These are phyloP conservation scores for Aurelia coerulea DNA, from an alignment of 30 jellyfish, hydroid and myxozoan genomes.

Conservation along the genomic window DNA sequence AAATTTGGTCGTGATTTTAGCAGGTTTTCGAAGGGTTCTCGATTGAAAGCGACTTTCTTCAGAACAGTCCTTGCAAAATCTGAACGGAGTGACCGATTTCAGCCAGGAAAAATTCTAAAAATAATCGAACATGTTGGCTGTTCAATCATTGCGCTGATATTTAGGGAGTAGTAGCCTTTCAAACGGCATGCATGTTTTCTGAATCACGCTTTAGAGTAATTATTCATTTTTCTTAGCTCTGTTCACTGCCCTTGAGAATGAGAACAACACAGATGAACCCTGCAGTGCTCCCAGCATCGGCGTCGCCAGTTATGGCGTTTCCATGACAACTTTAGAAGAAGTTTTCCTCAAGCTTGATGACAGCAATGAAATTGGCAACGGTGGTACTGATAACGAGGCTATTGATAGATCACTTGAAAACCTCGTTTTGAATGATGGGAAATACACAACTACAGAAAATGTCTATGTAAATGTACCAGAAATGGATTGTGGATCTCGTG, in stretches of 20 bases:
- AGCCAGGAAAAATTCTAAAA: no score
- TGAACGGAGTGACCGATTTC: no score
- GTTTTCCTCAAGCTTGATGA: constrained; percentile 83
- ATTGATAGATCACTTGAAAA: constrained; percentile 21
- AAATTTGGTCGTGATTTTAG: no score
- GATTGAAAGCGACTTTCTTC: no score
- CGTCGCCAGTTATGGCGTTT: constrained; percentile 81
- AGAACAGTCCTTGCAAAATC: no score
- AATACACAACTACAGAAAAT: background rate
- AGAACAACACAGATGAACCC: constrained; percentile 48
- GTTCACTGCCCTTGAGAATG: constrained; percentile 66
- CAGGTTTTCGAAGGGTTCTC: no score
- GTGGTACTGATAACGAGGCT: background rate
- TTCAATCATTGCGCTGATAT: no score
- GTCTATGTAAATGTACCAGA: constrained; percentile 34
- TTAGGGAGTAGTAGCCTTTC: no score
- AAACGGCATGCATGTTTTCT: no score
- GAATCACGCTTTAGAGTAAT: no score
- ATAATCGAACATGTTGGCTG: no score
- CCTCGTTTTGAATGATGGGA: constrained; percentile 28
- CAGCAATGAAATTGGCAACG: constrained; percentile 18
- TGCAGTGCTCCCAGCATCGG: constrained; percentile 77
- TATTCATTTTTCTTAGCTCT: constrained; percentile 36
- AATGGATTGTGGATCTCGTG: background rate
- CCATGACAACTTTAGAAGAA: constrained; percentile 91